Evolutionary conservation across 2,888 invertebrate species (phyloP).

Genomic region (Actias luna): DNA sequence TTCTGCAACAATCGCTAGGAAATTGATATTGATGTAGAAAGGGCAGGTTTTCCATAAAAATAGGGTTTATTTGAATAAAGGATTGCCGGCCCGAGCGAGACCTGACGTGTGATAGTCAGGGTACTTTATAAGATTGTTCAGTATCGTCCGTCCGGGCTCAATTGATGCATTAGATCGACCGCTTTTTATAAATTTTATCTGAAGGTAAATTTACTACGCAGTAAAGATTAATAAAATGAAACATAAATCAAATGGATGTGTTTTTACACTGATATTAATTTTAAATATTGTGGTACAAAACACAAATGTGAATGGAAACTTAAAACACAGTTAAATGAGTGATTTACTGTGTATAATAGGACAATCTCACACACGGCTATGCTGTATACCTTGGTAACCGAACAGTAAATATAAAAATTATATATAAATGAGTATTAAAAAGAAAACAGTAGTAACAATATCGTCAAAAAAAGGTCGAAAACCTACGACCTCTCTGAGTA

Average conservation of each 20-base stretch:
- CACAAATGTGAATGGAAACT: background rate
- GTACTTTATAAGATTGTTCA: slow-evolving; percentile 73
- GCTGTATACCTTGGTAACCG: background rate
- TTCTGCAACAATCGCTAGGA: slow-evolving; percentile 80
- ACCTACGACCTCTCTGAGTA: background rate
- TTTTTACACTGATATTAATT: background rate
- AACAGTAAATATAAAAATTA: background rate
- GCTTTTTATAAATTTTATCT: slow-evolving; percentile 37
- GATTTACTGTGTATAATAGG: background rate
- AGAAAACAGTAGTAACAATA: too few species aligned
- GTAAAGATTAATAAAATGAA: background rate
- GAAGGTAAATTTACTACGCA: slow-evolving; percentile 7
- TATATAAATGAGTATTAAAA: too few species aligned
- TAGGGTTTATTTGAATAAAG: slow-evolving; percentile 82
- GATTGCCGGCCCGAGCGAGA: slow-evolving; percentile 68
- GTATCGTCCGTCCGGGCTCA: slow-evolving; percentile 39
- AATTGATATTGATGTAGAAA: slow-evolving; percentile 82
- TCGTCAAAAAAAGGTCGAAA: background rate
- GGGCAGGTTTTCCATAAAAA: slow-evolving; percentile 81
- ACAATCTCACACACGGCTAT: background rate
- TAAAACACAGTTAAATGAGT: background rate
- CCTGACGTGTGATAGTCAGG: slow-evolving; percentile 64
- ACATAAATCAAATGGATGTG: background rate
- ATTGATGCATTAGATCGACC: slow-evolving; percentile 53
- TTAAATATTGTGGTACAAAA: background rate